Base-by-base conservation (phyloP, 2,888 invertebrate species). In the Alentia gelatinosa region DNA sequence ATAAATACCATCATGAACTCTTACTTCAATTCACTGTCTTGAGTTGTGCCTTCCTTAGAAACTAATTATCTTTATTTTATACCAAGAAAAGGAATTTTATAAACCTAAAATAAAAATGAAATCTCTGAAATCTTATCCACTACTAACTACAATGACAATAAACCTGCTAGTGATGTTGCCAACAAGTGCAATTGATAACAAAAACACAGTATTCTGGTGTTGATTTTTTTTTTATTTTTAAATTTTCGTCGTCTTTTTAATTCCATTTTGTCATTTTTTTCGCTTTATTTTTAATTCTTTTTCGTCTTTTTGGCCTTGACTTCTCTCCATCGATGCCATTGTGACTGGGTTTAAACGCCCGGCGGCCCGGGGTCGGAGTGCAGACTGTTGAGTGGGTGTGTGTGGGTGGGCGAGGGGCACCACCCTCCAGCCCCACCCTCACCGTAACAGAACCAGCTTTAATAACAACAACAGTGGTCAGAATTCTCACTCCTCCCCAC, bases 381-480 rank as follows among this genome's bases (percentile, higher is more conserved):
- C 79, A 37, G 35, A 19, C 79, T 37, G 79, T 26, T 19, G 79
- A 19, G 15, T n/a, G 37, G 15, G 37, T 23, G 39, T 15, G 30
- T 15, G 74, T 74, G 39, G 37, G 79, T 37, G 79, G 37, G 37
- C 37, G 9, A 35, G 15, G 79, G 79, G 37, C 37, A n/a, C 35
- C 79, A 35, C 79, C 39, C 37, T 37, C 15, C 37, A 79, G 37
- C 19, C 79, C 79, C 39, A n/a, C 79, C 39, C 35, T 35, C 37
- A 23, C 15, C 39, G 39, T 37, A 35, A 79, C 39, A n/a, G n/a
- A 30, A 79, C 79, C 79, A 79, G 39, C 79, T 23, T 79, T 39
- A 79, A 79, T 79, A 79, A 79, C 79, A 79, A 79, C 79, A 79
- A 79, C 79, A 79, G 35, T 79, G 79, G 79, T 79, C 79, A 79